phyloP scores from a whole-genome alignment of 2,888 invertebrate genomes.

The Caenorhabditis sp. region DNA sequence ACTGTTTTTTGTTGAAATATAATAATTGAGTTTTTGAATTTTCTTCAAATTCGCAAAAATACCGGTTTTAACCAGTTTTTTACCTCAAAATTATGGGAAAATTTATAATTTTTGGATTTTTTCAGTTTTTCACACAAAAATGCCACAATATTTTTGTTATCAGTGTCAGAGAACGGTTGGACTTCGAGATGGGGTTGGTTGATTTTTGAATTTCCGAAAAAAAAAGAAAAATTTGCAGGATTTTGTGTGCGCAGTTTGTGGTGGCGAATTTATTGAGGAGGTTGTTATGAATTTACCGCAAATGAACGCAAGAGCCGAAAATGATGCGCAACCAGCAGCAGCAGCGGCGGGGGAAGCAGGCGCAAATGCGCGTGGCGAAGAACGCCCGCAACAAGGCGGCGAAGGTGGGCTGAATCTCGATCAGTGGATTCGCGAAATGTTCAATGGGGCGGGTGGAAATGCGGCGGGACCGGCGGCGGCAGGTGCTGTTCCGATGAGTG shows the following conservation, averaged over 20 bases:
- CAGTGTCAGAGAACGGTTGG: constrained; percentile 28
- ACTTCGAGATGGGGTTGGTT: constrained; percentile 17
- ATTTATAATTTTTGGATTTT: too few relatives aligned
- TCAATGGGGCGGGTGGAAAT: neutral
- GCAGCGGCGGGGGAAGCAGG: neutral
- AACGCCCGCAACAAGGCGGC: too few relatives aligned
- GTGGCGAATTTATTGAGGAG: constrained; percentile 32
- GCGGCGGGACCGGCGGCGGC: neutral
- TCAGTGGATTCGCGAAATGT: neutral
- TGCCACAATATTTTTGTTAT: constrained; percentile 41
- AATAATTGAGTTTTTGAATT: constrained; percentile 4
- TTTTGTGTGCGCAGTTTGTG: constrained; percentile 25
- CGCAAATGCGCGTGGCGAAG: neutral
- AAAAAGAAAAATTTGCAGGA: constrained; percentile 17
- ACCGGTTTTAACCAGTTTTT: neutral
- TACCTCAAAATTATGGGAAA: too few relatives aligned
- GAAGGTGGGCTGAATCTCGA: neutral
- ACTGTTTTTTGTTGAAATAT: neutral
- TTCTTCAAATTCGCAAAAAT: neutral
- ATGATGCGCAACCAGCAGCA: neutral
- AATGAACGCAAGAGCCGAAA: neutral
- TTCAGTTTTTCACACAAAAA: neutral
- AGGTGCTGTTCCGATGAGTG: neutral
- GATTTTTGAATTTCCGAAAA: neutral
- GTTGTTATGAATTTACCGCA: neutral